Base-by-base conservation (phyloP, 2,888 invertebrate genomes). In the Unio pictorum region DNA sequence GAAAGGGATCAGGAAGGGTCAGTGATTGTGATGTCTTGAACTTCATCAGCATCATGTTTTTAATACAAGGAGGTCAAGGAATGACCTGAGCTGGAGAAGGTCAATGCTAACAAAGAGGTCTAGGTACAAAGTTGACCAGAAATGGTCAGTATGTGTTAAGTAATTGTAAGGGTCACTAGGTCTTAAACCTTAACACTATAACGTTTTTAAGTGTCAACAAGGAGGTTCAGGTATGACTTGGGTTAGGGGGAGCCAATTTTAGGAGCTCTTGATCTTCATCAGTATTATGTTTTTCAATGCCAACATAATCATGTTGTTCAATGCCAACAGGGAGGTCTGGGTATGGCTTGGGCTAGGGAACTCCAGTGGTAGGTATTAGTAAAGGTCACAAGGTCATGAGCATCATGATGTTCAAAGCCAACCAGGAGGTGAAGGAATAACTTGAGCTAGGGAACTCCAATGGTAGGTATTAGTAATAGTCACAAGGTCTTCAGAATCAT, bases 381-480 rank as follows among this genome's bases (percentile, higher is more conserved):
- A 45, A 45, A 3, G 84, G 79, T 26, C 64, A 83, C 57, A 88
- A 88, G 65, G 83, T 86, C 68, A 79, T 88, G 63, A 82, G 80
- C 61, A 77, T 83, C 65, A 83, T 88, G 83, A 80, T 88, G 58
- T 88, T 87, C 75, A 86, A 87, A 71, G 88, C 87, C n/a, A 88
- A 88, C 71, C 81, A 82, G 59, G 75, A 79, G 18, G 87, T 87
- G 0, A 87, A 88, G 45, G 45, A 15, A 15, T 45, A 82, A 87
- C 86, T 71, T 60, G 66, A 3, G 59, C 4, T 0, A 45, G 45
- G 11, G 30, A 54, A 34, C 0, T 7, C 45, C 11, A 45, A 26
- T 11, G 11, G 11, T 3, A 11, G 15, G 15, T 45, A 11, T 45
- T 45, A 45, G 15, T 3, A 23, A 23, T 45, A 15, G 11, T 45